phyloP scores from a whole-genome alignment of 2,888 invertebrate species.

The Zonitis immaculata region DNA sequence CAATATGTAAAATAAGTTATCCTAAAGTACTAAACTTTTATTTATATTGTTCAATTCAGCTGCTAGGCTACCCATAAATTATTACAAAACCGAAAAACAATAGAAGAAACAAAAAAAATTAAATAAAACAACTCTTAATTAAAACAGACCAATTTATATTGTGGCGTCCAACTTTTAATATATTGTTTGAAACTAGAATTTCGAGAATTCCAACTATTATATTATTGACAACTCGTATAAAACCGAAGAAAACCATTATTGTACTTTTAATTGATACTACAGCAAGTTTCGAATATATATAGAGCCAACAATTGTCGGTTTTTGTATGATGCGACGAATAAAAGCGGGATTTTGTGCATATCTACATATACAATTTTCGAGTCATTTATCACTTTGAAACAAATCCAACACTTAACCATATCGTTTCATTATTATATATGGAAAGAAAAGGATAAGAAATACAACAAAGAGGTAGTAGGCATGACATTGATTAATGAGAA shows the following conservation, averaged over 20 bases:
- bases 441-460: no score
- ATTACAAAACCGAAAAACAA: not conserved
- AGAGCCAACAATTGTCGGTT: not conserved
- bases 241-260: not conserved
- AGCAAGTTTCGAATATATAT: no score
- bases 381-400: conserved; percentile 27
- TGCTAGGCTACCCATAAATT: no score
- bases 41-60: no score
- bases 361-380: not conserved
- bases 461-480: no score
- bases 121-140: not conserved
- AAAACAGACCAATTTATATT: not conserved
- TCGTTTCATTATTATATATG: no score
- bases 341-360: not conserved
- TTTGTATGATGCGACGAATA: not conserved
- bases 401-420: conserved; percentile 25
- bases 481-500: conserved; percentile 38
- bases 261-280: not conserved
- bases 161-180: no score
- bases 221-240: not conserved
- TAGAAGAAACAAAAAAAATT: not conserved
- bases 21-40: not conserved
- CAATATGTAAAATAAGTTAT: conserved; percentile 1
- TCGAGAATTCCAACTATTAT: not conserved
- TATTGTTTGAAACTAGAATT: not conserved